Base-by-base conservation (phyloP, 1,140 invertebrate genomes). In the Amyelois transitella region DNA sequence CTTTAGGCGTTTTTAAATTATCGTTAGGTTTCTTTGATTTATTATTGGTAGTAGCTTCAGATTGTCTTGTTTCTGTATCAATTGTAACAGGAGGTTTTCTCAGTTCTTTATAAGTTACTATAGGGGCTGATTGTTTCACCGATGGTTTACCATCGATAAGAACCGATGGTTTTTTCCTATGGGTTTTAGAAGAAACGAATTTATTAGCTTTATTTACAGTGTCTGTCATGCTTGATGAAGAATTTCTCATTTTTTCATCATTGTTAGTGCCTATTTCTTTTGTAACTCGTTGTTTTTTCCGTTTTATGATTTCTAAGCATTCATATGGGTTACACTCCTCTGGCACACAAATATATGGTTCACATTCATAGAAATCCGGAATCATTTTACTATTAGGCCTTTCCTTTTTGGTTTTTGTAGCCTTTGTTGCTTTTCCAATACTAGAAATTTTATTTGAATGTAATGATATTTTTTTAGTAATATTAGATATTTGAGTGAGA, bases 241-340 rank as follows among this genome's bases (percentile, higher is more conserved):
- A 44, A 19, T 19, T 45, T 45, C 8, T 45, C 2, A 6, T 45
- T 3, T 18, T 10, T 10, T 10, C 18, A 19, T 2, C 12, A 10
- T 7, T 45, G 5, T 45, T 18, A 19, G 43, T 19, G 2, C 17
- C 18, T 19, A 43, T 19, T 25, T 58, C 57, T 67, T 72, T 70
- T 32, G 48, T 63, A 61, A 72, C 69, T 55, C 69, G 60, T 43
- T 66, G 60, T 48, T 63, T 57, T 47, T 49, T 55, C 53, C 25
- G 54, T 43, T 58, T 69, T 18, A 62, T 66, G 17, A 20, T 65
- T 53, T 64, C 57, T 22, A 74, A 60, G 51, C 71, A 74, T 54
- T 55, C 43, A 55, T 65, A 64, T 6, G 69, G 69, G 51, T 61
- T 43, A 21, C 59, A 61, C 18, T 56, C 10, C 4, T 22, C 44